Percentiles rank a stretch among this genome's conserved stretches.
Conservation (phyloP, 2,888 invertebrate genomes). For the Torymus tubicola region DNA sequence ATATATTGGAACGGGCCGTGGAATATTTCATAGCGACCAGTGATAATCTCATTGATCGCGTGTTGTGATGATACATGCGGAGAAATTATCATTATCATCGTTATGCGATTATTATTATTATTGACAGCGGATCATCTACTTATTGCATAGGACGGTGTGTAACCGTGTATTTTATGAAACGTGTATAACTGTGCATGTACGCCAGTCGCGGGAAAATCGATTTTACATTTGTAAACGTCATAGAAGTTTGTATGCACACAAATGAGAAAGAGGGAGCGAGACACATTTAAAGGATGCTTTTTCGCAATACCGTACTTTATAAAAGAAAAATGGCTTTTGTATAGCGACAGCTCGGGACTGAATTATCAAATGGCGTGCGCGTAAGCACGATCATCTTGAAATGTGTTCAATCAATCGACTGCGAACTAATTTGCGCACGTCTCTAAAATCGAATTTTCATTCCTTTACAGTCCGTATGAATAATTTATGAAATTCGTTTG, state of each 20-base stretch:
- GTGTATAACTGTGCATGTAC: no score
- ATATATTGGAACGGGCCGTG: conserved; percentile 19
- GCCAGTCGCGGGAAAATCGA: no score
- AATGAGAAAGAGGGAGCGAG: not conserved
- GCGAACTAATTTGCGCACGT: not conserved
- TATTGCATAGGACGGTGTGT: not conserved
- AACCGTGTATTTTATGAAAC: conserved; percentile 25
- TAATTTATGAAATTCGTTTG: not conserved
- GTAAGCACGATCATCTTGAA: not conserved
- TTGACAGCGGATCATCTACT: conserved; percentile 1
- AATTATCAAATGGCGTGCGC: no score
- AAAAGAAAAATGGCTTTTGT: conserved; percentile 26
- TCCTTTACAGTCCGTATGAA: no score
- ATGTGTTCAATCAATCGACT: not conserved
- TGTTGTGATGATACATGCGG: not conserved
- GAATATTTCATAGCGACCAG: conserved; percentile 10
- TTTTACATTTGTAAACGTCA: no score
- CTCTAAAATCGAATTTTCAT: no score
- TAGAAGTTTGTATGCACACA: no score
- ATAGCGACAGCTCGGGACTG: not conserved
- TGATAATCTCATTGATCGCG: conserved; percentile 21
- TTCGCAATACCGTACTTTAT: not conserved
- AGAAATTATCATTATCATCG: conserved; percentile 12
- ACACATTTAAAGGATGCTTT: conserved; percentile 39
- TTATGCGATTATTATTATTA: not conserved